Evolutionary conservation across 2,888 invertebrate genomes (phyloP).

Genomic region (Eupithecia tripunctaria): DNA sequence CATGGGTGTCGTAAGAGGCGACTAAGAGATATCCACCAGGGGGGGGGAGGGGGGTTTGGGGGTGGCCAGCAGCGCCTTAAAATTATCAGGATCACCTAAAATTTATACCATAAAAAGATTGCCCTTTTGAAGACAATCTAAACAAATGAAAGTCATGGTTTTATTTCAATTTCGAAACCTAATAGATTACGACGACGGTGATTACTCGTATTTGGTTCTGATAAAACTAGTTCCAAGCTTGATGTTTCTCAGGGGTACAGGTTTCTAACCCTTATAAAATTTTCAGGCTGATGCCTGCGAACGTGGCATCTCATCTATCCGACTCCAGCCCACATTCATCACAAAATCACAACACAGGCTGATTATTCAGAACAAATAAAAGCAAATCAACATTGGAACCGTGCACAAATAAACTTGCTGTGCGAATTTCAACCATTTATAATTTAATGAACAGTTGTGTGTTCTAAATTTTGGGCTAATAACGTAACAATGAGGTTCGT

Average conservation of each 20-base stretch:
- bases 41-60: too few species aligned
- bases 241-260: neutral
- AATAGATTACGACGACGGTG: too few species aligned
- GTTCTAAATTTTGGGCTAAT: neutral
- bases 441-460: constrained; percentile 3
- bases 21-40: too few species aligned
- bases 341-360: constrained; percentile 12
- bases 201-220: too few species aligned
- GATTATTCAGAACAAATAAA: constrained; percentile 14
- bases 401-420: constrained; percentile 12
- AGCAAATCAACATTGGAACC: constrained; percentile 13
- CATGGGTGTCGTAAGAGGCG: too few species aligned
- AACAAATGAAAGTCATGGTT: too few species aligned
- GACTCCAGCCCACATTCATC: constrained; percentile 2
- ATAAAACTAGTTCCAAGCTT: neutral
- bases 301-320: neutral
- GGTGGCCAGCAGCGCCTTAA: too few species aligned
- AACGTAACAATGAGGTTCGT: neutral
- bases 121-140: too few species aligned
- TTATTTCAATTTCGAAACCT: too few species aligned
- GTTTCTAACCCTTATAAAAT: neutral
- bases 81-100: too few species aligned
- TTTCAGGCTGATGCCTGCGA: neutral
- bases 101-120: too few species aligned
- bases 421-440: neutral